Evolutionary conservation across 2,113 vertebrate species (phyloP), one percentile per base, ranked within the genome.

Genomic region (Seriola rivoliana): DNA sequence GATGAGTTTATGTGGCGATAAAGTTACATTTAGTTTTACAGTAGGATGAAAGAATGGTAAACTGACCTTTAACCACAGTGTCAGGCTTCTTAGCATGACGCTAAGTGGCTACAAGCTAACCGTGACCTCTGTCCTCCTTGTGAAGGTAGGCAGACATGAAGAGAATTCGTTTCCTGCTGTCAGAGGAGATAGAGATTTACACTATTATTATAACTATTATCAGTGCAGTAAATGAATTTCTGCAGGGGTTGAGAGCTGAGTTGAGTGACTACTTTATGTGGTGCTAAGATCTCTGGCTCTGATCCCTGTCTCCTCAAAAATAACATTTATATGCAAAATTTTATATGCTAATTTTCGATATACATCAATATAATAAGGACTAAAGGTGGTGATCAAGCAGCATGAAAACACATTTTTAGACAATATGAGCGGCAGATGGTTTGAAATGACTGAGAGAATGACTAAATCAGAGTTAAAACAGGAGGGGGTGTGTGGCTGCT

Each of bases 111-210:
- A 34, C 10, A 44, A 69, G 78, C 59, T 5, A 23, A 64, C 75
- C 10, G 29, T 54, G 75, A 91, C 46, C 76, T 67, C 40, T 80
- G 59, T 71, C 71, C 84, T 58, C 23, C 11, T 13, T 14, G 54
- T 25, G 10, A 29, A 29, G 29, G 29, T 29, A 29, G 29, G 29
- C 29, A 29, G 29, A 29, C 29, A 29, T 29, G 29, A 29, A 29
- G 29, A 29, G 29, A 29, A 29, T 29, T 29, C 29, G 29, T 29
- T 29, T 29, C 29, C 29, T 29, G 29, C 29, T 29, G 29, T 29
- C 29, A 29, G 29, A 29, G 29, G 29, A 29, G 29, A 29, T n/a
- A 23, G 54, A 19, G 16, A 7, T 19, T 50, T 21, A 2, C 48
- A 50, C 17, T 8, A 50, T 1, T 5, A 16, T 21, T 8, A 12